Evolutionary conservation across 2,888 invertebrate species (phyloP).

Genomic region (Seira ritae): DNA sequence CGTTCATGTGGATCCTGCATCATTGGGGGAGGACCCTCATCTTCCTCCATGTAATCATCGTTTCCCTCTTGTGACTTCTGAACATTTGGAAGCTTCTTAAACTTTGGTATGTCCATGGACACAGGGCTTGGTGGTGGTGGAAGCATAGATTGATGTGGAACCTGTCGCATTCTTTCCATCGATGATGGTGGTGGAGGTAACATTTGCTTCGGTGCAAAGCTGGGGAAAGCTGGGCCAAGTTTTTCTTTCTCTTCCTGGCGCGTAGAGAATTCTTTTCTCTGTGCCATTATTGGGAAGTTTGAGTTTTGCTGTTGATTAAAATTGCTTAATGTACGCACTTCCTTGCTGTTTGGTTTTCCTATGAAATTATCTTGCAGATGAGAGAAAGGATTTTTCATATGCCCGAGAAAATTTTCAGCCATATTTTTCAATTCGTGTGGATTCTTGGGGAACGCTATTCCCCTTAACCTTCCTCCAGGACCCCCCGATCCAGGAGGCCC

Average conservation of each 20-base stretch:
- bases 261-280: conserved; percentile 10
- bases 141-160: conserved; percentile 41
- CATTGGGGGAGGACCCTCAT: no score
- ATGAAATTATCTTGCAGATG: conserved; percentile 50
- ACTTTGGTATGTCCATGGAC: conserved; percentile 19
- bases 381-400: conserved; percentile 54
- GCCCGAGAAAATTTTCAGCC: conserved; percentile 1
- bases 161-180: not conserved
- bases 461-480: not conserved
- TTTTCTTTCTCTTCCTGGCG: not conserved
- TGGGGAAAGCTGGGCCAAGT: not conserved
- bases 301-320: conserved; percentile 28
- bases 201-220: not conserved
- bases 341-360: conserved; percentile 35
- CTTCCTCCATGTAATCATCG: no score
- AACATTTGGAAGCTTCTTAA: conserved; percentile 51
- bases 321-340: conserved; percentile 2
- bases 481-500: conserved; percentile 29
- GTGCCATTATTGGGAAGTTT: not conserved
- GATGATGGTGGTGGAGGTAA: not conserved
- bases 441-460: not conserved
- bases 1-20: no score
- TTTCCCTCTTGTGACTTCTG: not conserved
- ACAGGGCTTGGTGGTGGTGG: conserved; percentile 30
- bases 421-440: conserved; percentile 1